These are phyloP conservation scores for Protonemura montana DNA, from an alignment of 2,888 invertebrate species.

Conservation along the genomic window DNA sequence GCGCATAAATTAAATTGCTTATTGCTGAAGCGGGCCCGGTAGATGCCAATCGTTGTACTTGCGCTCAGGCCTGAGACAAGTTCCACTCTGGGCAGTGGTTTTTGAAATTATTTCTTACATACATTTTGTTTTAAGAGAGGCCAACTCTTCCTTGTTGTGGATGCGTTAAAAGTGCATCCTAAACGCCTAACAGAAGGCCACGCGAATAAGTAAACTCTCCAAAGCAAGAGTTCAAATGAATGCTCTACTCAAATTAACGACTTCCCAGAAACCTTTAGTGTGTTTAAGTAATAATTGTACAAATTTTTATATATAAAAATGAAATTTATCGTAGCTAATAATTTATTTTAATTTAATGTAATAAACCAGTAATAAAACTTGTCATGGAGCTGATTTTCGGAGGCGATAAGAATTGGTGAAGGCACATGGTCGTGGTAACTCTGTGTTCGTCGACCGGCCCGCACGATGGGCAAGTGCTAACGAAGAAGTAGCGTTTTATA, in stretches of 20 bases:
- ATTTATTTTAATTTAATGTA: constrained; percentile 34
- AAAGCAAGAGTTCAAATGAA: neutral
- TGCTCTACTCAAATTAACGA: constrained; percentile 1
- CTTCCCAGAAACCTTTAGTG: neutral
- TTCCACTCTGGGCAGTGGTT: too few relatives aligned
- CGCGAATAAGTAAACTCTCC: too few relatives aligned
- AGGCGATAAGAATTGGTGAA: neutral
- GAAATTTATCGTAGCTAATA: constrained; percentile 18
- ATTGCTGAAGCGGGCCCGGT: neutral
- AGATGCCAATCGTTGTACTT: too few relatives aligned
- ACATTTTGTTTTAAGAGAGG: too few relatives aligned
- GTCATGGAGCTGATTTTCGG: constrained; percentile 24
- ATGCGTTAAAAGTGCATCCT: too few relatives aligned
- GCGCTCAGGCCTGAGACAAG: too few relatives aligned
- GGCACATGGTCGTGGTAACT: neutral
- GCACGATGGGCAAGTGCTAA: neutral
- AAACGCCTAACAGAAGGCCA: too few relatives aligned
- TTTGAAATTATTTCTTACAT: too few relatives aligned
- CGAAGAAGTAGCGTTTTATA: neutral
- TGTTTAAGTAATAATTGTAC: neutral
- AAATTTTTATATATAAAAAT: constrained; percentile 23
- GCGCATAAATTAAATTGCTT: neutral
- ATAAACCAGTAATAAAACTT: constrained; percentile 34
- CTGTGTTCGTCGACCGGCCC: neutral
- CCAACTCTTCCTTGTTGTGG: too few relatives aligned